Percentiles rank a stretch among this genome's conserved stretches.
Evolutionary conservation across 2,888 invertebrate species (phyloP).

Genomic region (Mechanitis messenoides): DNA sequence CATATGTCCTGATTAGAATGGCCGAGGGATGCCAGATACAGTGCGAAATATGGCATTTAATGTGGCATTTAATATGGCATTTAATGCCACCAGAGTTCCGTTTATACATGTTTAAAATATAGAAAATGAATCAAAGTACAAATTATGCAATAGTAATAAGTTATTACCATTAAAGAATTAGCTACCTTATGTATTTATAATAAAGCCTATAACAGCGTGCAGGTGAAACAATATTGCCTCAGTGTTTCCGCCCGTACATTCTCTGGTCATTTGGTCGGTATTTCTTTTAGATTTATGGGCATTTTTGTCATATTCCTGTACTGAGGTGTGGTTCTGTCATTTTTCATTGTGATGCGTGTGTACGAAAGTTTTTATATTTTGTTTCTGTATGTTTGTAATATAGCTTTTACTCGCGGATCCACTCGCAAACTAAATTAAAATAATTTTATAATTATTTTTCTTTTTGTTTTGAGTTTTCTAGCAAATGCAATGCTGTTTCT

Average conservation of each 20-base stretch:
- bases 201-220: not conserved
- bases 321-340: slow-evolving; percentile 1
- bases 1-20: slow-evolving; percentile 38
- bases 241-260: slow-evolving; percentile 3
- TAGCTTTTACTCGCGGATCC: too few species aligned
- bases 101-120: too few species aligned
- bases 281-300: slow-evolving; percentile 5
- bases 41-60: not conserved
- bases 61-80: slow-evolving; percentile 2
- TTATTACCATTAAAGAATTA: not conserved
- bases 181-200: not conserved
- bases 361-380: too few species aligned
- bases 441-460: too few species aligned
- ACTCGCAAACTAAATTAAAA: too few species aligned
- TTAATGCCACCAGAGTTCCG: too few species aligned
- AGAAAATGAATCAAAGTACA: too few species aligned
- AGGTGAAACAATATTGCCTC: not conserved
- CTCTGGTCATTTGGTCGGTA: slow-evolving; percentile 2
- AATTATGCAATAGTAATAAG: too few species aligned
- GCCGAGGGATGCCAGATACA: slow-evolving; percentile 2
- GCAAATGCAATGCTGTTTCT: too few species aligned
- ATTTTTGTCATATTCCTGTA: slow-evolving; percentile 1
- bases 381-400: too few species aligned
- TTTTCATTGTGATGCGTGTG: not conserved
- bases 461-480: too few species aligned